A percentile compares a stretch with the other conserved stretches of the same genome.
Evolutionary conservation across 2,113 vertebrate species (phyloP).

Genomic region (Mus musculus): DNA sequence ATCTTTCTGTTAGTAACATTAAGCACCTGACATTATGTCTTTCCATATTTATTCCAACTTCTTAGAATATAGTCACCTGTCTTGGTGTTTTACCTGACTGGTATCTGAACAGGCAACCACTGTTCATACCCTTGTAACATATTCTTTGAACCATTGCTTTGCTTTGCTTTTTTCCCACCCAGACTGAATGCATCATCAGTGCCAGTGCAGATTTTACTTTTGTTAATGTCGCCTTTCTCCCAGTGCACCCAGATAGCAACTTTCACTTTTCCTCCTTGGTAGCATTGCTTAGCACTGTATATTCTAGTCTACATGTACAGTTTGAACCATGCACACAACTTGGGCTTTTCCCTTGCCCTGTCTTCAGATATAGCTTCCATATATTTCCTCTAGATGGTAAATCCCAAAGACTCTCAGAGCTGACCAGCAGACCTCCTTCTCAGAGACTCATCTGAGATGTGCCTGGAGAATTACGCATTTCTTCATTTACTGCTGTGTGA

Average conservation of each 20-base stretch:
- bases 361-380: neutral
- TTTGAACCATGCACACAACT: neutral
- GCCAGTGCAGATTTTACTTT: neutral
- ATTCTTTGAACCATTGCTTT: neutral
- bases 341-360: neutral
- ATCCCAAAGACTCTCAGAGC: neutral
- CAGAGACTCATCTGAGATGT: neutral
- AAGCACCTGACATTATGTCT: neutral
- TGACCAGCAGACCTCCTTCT: neutral
- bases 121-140: neutral
- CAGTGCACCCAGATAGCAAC: fast-evolving
- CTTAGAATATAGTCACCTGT: neutral
- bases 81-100: neutral
- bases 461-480: neutral
- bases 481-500: neutral
- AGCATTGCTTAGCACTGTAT: neutral
- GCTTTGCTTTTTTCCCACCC: no score
- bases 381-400: fast-evolving
- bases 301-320: neutral
- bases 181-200: neutral
- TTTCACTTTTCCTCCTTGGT: neutral
- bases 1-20: neutral
- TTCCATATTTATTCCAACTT: neutral
- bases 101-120: neutral
- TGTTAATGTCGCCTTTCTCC: neutral